Evolutionary conservation across 2,113 vertebrate genomes (phyloP), one percentile per base, ranked within the genome.

Genomic region (Aleadryas rufinucha): DNA sequence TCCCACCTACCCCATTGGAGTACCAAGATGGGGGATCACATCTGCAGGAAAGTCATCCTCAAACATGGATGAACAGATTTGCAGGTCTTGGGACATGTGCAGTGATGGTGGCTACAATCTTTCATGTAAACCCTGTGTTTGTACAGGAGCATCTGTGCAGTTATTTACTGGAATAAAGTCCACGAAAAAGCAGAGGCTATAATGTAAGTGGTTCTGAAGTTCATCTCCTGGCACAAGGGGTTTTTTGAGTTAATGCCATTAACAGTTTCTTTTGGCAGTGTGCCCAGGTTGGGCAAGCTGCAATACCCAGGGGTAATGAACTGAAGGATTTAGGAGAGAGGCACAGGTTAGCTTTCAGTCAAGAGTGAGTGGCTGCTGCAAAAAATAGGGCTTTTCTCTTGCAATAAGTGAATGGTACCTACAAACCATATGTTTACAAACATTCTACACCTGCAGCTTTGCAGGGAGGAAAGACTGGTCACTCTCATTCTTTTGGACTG

Each of bases 181-280:
- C 35, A 27, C 0, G 0, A 3, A 37, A 82, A 84, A 86, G 16
- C 53, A 69, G 49, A 66, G 26, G 16, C 23, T 47, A 1, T 45
- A 23, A 30, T 4, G 6, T 33, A 12, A 70, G 16, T 16, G 35
- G 17, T 26, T 10, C 26, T 57, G 66, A n/a, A 74, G 41, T 45
- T 80, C 20, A n/a, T 37, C 21, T 64, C n/a, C n/a, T 54, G 26
- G 31, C 49, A 52, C 27, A 30, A 45, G 31, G 3, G 16, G 4
- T 20, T 70, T 86, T 84, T 64, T 2, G 2, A 56, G 16, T 13
- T 79, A 27, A 17, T 71, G 45, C 8, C 1, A 1, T 79, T 49
- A 65, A 30, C 31, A 65, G 8, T 8, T 64, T 18, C 33, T 68
- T 28, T 47, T 47, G 53, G 49, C 57, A 64, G 33, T 6, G 9